Base-by-base conservation (phyloP, 2,113 vertebrate species). In the Neolamprologus devosi region DNA sequence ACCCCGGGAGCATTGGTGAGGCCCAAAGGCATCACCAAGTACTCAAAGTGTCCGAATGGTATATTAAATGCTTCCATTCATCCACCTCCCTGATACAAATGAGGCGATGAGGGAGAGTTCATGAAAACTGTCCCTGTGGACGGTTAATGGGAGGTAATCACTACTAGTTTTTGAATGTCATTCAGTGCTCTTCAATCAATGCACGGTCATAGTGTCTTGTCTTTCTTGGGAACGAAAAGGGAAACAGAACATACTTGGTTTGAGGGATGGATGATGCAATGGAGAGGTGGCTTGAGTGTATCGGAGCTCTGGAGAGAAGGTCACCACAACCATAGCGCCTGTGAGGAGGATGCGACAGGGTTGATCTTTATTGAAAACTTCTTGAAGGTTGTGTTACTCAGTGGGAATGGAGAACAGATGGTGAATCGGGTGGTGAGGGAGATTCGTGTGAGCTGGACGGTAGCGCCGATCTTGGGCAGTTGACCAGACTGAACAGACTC, bases 361-460 rank as follows among this genome's bases (percentile, higher is more conserved):
- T 58, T 30, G 5, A 30, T 30, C 14, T 58, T 58, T 1, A 30
- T 58, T 6, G 26, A 58, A 58, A 30, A 17, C 14, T 6, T 58
- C 55, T 58, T 58, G 26, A 28, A 58, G 55, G 26, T 28, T 28
- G 26, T 58, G 13, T 28, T 58, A 58, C 55, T 58, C 55, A 58
- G 55, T 30, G 26, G 55, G 26, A 58, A 6, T 9, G 55, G 55
- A 58, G 55, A 1, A 58, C 26, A 58, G 14, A 4, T 16, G 55
- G 55, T 30, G 14, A 58, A 30, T 28, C 14, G 8, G 26, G 26
- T 58, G 55, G 14, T 17, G 55, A 58, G 26, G 14, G 55, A 30
- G 0, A 58, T 6, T 58, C 0, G 0, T 28, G 55, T 58, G 55
- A 58, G 55, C 55, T 58, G 55, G 13, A 30, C 0, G 14, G 26